Percentiles rank a stretch among this genome's conserved stretches.
Conservation (phyloP, 2,113 vertebrate species). For the Strix uralensis region DNA sequence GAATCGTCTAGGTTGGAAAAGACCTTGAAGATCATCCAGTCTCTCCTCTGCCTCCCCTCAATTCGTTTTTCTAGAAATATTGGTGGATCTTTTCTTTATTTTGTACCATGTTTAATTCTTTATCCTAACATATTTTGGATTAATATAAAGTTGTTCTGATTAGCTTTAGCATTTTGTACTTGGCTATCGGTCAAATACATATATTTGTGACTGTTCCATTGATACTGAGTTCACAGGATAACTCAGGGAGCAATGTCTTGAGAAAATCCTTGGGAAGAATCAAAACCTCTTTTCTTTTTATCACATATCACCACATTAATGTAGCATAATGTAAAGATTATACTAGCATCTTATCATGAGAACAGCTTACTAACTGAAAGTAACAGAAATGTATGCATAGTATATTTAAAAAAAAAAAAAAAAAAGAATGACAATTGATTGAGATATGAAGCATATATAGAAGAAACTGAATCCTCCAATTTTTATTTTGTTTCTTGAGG, state of each 20-base stretch:
- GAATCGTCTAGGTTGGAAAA: no score
- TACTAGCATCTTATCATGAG: neutral
- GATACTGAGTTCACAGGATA: neutral
- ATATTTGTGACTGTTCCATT: neutral
- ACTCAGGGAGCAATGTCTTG: neutral
- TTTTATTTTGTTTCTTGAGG: neutral
- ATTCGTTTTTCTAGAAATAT: neutral
- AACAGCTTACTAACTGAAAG: neutral
- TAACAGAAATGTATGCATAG: neutral
- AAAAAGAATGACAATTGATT: neutral
- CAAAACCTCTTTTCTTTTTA: neutral
- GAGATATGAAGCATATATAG: neutral
- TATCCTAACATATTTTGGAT: neutral
- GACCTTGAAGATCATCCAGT: no score
- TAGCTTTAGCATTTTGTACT: neutral
- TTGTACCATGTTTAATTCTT: neutral
- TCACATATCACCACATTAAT: neutral
- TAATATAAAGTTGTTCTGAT: neutral
- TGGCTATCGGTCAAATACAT: neutral
- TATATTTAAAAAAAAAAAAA: neutral
- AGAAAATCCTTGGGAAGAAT: neutral
- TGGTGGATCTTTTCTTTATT: neutral
- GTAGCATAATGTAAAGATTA: neutral
- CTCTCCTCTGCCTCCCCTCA: accelerated
- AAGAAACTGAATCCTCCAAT: neutral